Evolutionary conservation across 2,888 invertebrate species (phyloP).

Genomic region (Coremacera marginata): DNA sequence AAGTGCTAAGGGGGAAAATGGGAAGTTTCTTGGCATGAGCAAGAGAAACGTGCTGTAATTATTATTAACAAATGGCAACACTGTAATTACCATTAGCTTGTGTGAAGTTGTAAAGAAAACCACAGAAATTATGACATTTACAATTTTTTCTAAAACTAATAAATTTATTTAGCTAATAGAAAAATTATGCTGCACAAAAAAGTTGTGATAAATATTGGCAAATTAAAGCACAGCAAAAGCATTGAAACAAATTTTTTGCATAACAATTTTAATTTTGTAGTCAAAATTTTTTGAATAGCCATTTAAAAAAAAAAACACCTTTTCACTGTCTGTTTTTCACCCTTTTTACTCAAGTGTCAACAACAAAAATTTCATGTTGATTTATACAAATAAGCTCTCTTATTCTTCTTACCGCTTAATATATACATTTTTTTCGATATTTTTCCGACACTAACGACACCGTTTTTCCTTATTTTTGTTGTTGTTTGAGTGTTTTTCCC

Average conservation of each 20-base stretch:
- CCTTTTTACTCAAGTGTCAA: background rate
- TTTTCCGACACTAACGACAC: background rate
- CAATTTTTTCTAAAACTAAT: no score
- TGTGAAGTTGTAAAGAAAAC: no score
- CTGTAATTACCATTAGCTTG: conserved; percentile 32
- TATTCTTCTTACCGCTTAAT: background rate
- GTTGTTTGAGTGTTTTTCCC: background rate
- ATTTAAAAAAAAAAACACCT: no score
- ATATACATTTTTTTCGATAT: background rate
- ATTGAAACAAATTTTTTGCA: no score
- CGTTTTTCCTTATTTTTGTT: background rate
- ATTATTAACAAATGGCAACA: conserved; percentile 37
- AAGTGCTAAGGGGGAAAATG: no score
- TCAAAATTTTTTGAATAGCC: no score
- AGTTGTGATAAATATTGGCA: no score
- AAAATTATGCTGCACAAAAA: no score
- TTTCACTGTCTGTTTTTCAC: background rate
- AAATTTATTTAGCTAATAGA: no score
- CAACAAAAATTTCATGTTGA: background rate
- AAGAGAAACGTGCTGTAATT: conserved; percentile 34
- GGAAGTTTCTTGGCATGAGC: background rate
- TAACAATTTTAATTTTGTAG: no score
- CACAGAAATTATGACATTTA: no score
- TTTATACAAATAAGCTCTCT: background rate
- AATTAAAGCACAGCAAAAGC: no score